Base-by-base conservation (phyloP, 1,140 invertebrate species). In the Proctacanthus coquilletti region DNA sequence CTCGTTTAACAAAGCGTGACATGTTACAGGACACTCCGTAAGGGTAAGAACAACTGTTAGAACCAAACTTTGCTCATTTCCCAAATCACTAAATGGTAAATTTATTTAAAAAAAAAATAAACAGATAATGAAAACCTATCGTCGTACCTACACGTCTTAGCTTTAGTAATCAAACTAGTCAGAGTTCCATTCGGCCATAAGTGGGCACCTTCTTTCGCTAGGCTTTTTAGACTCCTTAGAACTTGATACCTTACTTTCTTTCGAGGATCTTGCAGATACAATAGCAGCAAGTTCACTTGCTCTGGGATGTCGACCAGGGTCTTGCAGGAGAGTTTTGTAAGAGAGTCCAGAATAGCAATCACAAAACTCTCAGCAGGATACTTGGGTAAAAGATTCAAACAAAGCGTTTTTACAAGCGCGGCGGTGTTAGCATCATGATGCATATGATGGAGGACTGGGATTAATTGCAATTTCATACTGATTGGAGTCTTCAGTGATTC, bases 381-480 rank as follows among this genome's bases (percentile, higher is more conserved):
- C 55, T 75, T 82, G 21, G 78, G 75, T 25, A 97, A 56, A 17
- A 95, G 62, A 37, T 84, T 76, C 37, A 80, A 74, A 46, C 91
- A 89, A 1, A 95, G 59, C 41, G 70, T 70, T 35, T 74, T 62
- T n/a, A 92, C 91, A 64, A 84, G 75, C 2, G 79, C 70, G 6
- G 85, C 79, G 9, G 84, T 88, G 18, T 72, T 73, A 23, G 77
- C 80, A 56, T 91, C 88, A 60, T 93, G 89, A 65, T 95, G 86
- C 77, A 95, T 94, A 48, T 94, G 84, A 45, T 91, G 79, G 33
- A 96, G 65, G 25, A 94, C 86, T 3, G 86, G 80, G 42, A 96
- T 87, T 1, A 96, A 65, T 46, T 86, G 78, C 3, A 94, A 65
- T 57, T 95, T 93, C 65, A 92, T 81, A 31, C 88, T 82, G 5